Evolutionary conservation across 2,797 vertebrate species (phyloP), one percentile per base, ranked within the genome.

Genomic region (Meda fulgida): DNA sequence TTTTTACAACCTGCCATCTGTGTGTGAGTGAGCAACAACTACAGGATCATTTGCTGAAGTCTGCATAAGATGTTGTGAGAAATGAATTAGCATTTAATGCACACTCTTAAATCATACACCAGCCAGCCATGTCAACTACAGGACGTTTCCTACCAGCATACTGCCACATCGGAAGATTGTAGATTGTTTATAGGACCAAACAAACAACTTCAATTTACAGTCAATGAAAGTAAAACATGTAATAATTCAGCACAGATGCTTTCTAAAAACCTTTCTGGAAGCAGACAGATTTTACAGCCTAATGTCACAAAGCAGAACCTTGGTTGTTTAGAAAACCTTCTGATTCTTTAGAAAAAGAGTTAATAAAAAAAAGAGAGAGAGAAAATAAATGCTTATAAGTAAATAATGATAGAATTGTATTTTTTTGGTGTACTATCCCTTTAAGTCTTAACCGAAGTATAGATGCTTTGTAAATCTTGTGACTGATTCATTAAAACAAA

Each of bases 1-100:
- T 40, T 78, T 86, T 82, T 78, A 86, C 51, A 77, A 82, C 55
- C 67, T 82, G 80, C 83, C 67, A 71, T 85, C 83, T 85, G 83
- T 71, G 76, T 70, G 67, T 63, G 53, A 78, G 83, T 63, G 55
- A 72, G 77, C 53, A 72, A 71, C 65, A 71, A 73, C 55, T 65
- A 73, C 69, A 73, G 43, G 55, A 65, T 85, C 55, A 16, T 80
- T 79, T 80, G 83, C 55, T 70, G 69, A 80, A 65, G 77, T 85
- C 77, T 34, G 55, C 60, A 55, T 51, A 40, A 53, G 34, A 76
- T 67, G 29, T 40, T 5, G 73, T 55, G 60, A 84, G 38, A 78
- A 65, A 78, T 34, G 65, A 78, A 84, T 84, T 84, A 36, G 65
- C 19, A 78, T 71, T 69, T 78, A 71, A 78, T 60, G 36, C 38